Conservation (phyloP, 2,888 invertebrate genomes). For the Ophonus ardosiacus region DNA sequence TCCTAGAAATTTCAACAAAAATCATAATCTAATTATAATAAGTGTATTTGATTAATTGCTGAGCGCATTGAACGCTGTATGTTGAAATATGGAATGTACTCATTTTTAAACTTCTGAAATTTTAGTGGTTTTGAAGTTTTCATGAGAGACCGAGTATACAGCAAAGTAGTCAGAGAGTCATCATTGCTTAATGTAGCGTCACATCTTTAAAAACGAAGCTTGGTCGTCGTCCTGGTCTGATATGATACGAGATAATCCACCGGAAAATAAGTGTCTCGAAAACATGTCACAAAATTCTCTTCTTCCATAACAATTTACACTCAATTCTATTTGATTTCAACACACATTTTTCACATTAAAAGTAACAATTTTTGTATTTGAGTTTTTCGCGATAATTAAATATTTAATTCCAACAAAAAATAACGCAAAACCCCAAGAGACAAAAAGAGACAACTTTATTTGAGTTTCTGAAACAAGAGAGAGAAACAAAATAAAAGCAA, state of each 20-base stretch:
- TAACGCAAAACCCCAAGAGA: background rate
- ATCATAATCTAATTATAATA: too few relatives aligned
- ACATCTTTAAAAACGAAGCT: constrained; percentile 43
- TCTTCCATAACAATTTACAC: background rate
- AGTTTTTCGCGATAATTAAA: background rate
- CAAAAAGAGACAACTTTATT: background rate
- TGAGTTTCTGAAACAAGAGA: background rate
- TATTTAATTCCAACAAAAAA: background rate
- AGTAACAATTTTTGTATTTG: too few relatives aligned
- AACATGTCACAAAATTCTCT: background rate
- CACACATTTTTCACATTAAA: too few relatives aligned
- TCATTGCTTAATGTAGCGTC: constrained; percentile 60
- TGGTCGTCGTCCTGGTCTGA: constrained; percentile 8
- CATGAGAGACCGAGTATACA: background rate
- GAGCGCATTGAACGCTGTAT: background rate
- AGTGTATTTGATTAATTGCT: too few relatives aligned
- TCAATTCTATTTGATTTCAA: background rate
- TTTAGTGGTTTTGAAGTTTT: background rate
- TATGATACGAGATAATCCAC: constrained; percentile 56
- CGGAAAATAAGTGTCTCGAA: constrained; percentile 52
- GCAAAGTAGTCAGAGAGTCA: background rate
- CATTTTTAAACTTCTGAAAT: background rate
- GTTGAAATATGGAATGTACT: background rate
- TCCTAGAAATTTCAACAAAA: too few relatives aligned
- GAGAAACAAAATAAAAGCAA: background rate